Evolutionary conservation across 2,888 invertebrate species (phyloP).

Genomic region (Callinectes sapidus): DNA sequence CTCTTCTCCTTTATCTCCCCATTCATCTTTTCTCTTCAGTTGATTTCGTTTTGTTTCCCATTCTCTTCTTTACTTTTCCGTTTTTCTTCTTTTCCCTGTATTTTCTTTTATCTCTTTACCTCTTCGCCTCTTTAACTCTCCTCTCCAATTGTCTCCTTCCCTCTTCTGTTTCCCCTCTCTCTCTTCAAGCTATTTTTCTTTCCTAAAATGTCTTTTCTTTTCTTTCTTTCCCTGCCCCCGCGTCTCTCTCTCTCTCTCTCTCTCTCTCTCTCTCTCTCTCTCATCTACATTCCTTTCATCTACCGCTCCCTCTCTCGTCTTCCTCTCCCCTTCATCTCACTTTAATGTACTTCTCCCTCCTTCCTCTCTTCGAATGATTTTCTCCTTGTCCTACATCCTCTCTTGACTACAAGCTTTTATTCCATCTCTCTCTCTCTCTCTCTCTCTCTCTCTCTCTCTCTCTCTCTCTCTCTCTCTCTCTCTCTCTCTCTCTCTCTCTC

Average conservation of each 20-base stretch:
- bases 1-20: background rate
- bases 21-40: background rate
- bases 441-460: conserved; percentile 31
- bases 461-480: conserved; percentile 28
- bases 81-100: background rate
- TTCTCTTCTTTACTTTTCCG: background rate
- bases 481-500: conserved; percentile 23
- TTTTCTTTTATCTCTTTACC: background rate
- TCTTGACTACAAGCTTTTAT: conserved; percentile 2
- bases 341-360: conserved; percentile 23
- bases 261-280: conserved; percentile 36
- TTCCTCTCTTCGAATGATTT: conserved; percentile 24
- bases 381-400: conserved; percentile 30
- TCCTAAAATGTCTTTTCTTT: background rate
- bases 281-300: background rate
- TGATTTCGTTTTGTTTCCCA: background rate
- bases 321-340: conserved; percentile 22
- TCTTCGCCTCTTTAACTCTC: background rate
- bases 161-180: conserved; percentile 8
- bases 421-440: background rate
- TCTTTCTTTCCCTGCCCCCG: background rate
- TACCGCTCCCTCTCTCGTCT: conserved; percentile 34
- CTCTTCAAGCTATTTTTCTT: background rate
- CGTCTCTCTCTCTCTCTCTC: background rate
- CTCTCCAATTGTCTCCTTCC: background rate